Evolutionary conservation across 1,140 invertebrate species (phyloP), one percentile per base, ranked within the genome.

Genomic region (Nasonia longicornis): DNA sequence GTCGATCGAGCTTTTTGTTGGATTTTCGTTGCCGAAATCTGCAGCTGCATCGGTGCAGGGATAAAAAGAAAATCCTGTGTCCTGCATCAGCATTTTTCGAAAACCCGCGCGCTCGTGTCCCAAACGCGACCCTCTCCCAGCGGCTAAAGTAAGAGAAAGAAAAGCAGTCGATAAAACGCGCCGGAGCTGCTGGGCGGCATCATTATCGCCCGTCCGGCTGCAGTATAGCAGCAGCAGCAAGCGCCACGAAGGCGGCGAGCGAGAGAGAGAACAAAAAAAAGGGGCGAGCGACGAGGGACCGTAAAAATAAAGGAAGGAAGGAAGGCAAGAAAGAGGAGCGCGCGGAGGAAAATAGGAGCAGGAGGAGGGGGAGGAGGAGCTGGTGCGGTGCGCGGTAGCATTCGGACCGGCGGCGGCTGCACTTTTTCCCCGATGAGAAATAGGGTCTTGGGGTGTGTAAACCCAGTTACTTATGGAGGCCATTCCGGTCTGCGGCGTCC

Each of bases 381-480:
- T 35, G 74, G 79, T 75, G 73, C 79, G 83, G 80, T 82, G 85
- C 79, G 74, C 79, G 74, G 83, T 10, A 45, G 67, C 63, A 73
- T 66, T 69, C 7, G 63, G 26, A 76, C 45, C 63, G 73, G 73
- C 63, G 69, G 66, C 85, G 73, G 79, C 63, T 76, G 73, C 85
- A 88, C 80, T 89, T 89, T 89, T 89, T 89, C 85, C 86, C 84
- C 84, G 84, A 86, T 90, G 88, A 89, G 86, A 89, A 89, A 89
- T 89, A 88, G 86, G 87, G 87, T 89, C 87, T 88, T 87, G 86
- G 88, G 88, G 87, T 88, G 88, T 89, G 88, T 89, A 89, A 90
- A 88, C 87, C 88, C 86, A 86, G 88, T 90, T 89, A 89, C 89
- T 90, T 89, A 89, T 90, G 87, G 88, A 89, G 89, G 88, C 88